Base-by-base conservation (phyloP, 2,888 invertebrate genomes). In the Campoplex nolae region DNA sequence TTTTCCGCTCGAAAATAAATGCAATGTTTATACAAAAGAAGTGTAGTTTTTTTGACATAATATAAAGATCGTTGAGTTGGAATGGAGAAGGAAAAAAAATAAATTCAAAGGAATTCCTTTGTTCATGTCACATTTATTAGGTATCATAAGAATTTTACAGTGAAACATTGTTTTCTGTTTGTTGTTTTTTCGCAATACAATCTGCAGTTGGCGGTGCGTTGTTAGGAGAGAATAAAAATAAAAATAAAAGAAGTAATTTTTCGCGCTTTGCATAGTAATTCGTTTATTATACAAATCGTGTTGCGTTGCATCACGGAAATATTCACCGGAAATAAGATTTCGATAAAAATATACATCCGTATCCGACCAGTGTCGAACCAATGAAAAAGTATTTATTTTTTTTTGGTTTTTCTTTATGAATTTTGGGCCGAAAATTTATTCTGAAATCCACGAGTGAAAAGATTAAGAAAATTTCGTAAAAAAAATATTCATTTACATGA, bases 111-210 rank as follows among this genome's bases (percentile, higher is more conserved):
- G 18, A 58, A 80, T 75, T 82, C 83, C 84, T 86, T 58, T 89
- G 90, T 91, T 90, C 87, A 90, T 92, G 92, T 93, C 87, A 92
- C 92, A 93, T 93, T 93, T 93, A 93, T 93, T 93, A 90, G 67
- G 88, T 92, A 91, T 90, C 90, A 91, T 91, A 92, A 92, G 90
- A 73, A 89, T 91, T 89, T 92, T 91, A 93, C 92, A 93, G 91
- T 91, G 89, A 92, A 91, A 75, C 75, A 65, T 81, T 51, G 28
- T 73, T 76, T 90, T 92, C 92, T 90, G 58, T 58, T 58, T 28
- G 2, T 82, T 38, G 7, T 78, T 67, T 88, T 91, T 90, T 86
- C 90, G 88, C 90, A 91, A 90, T 88, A 91, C 85, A 92, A 91
- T 92, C 89, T 92, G 92, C 91, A 90, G 88, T 91, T 91, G 91